A percentile compares a stretch with the other conserved stretches of the same genome.
Conservation (phyloP, 2,888 invertebrate species). For the Chydorus sphaericus region DNA sequence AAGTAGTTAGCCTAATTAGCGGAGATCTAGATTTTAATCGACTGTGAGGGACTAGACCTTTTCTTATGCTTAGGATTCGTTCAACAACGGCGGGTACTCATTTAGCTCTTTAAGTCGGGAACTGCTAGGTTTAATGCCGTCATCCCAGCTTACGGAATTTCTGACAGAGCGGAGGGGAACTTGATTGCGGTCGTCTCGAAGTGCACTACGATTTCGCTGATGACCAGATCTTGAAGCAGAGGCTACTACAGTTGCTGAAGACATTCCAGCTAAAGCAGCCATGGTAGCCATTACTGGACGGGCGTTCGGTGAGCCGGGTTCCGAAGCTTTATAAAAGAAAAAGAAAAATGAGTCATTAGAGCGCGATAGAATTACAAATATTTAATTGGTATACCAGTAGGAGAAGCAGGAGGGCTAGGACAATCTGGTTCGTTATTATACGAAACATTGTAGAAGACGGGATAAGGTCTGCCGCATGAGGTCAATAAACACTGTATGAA, state of each 20-base stretch:
- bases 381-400: not conserved
- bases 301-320: not conserved
- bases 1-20: no score
- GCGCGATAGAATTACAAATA: not conserved
- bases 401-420: not conserved
- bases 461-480: constrained; percentile 9
- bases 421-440: not conserved
- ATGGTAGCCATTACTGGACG: constrained; percentile 11
- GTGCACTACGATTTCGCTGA: not conserved
- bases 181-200: not conserved
- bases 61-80: not conserved
- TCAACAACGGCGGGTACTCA: not conserved
- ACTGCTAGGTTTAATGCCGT: constrained; percentile 9
- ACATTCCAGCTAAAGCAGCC: constrained; percentile 10
- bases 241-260: constrained; percentile 4
- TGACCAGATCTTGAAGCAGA: constrained; percentile 2
- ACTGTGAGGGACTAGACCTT: no score
- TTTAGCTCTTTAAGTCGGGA: constrained; percentile 2
- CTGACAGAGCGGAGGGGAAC: constrained; percentile 13
- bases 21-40: no score
- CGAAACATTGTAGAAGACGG: not conserved
- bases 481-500: constrained; percentile 7
- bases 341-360: not conserved
- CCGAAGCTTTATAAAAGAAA: not conserved
- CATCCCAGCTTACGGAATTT: constrained; percentile 14